phyloP scores from a whole-genome alignment of 2,113 vertebrate species.

The Lophotis ruficrista region DNA sequence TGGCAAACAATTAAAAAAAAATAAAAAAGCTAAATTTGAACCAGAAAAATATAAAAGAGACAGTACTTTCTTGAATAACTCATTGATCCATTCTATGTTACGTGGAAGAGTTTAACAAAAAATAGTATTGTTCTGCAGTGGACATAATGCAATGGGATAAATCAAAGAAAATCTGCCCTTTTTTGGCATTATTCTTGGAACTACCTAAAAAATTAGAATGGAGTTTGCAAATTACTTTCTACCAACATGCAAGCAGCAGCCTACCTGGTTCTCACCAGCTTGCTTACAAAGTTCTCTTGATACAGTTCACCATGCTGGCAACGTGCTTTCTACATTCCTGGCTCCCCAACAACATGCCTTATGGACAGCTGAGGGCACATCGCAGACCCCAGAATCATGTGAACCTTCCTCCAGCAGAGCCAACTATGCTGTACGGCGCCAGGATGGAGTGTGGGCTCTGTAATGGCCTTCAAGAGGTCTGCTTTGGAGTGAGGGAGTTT shows the following conservation, averaged over 20 bases:
- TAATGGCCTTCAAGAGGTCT: background rate
- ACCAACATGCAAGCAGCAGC: background rate
- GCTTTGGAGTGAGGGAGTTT: background rate
- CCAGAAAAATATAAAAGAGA: background rate
- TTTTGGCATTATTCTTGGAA: background rate
- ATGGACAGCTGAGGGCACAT: background rate
- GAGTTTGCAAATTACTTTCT: background rate
- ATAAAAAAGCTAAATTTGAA: background rate
- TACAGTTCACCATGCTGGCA: background rate
- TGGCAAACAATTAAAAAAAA: background rate
- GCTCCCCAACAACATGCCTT: background rate
- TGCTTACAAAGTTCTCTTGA: background rate
- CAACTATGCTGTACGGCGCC: accelerated
- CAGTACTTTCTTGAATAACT: background rate
- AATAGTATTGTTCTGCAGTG: background rate
- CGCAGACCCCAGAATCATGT: accelerated
- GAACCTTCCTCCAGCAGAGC: background rate
- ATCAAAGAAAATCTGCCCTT: background rate
- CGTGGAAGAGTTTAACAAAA: background rate
- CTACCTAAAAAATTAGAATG: background rate
- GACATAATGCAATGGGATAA: background rate
- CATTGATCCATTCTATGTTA: background rate
- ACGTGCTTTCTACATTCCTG: background rate
- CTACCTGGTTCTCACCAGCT: background rate
- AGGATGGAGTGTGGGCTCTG: background rate